Evolutionary conservation across 2,888 invertebrate genomes (phyloP), one percentile per base, ranked within the genome.

Genomic region (Dendrolimus houi): DNA sequence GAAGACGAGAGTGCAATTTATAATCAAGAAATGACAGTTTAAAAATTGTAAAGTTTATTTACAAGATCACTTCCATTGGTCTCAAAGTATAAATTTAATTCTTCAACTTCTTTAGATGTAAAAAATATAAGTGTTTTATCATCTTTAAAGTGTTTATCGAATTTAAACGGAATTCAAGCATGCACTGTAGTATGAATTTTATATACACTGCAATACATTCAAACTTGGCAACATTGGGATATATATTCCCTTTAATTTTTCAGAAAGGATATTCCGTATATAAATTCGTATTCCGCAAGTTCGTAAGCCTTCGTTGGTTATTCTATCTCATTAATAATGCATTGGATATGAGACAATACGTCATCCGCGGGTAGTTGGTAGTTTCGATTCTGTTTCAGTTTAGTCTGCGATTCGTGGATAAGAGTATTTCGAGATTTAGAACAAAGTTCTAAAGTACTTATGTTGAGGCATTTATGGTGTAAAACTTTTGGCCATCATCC

Each of bases 241-340:
- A 47, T 47, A 47, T 10, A 47, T 47, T 29, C 29, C 47, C 9
- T 47, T 47, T 10, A 47, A 47, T 47, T 47, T 12, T 12, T 47
- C 47, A 47, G 9, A 47, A 47, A 9, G 47, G 9, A 47, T 47
- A 9, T 10, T 12, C 6, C 12, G 47, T 47, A 47, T 47, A 47
- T 47, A 47, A 47, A 47, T 47, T 8, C 47, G 7, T 47, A 47
- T 47, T 47, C 12, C 47, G 9, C 47, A 10, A 47, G 47, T 47
- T 47, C 12, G 12, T 47, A 47, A 47, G 47, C 47, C 12, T 12
- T 47, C 47, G 47, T 47, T 47, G 47, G 6, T 47, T 63, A 29
- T 29, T 57, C 53, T 55, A 58, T 55, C 58, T 57, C 59, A 61
- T 61, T 57, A 62, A 60, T 61, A 59, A 61, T 61, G 56, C 57